These are phyloP conservation scores for Corydoras sp. DNA, from an alignment of 2,113 vertebrate species.

Conservation along the genomic window DNA sequence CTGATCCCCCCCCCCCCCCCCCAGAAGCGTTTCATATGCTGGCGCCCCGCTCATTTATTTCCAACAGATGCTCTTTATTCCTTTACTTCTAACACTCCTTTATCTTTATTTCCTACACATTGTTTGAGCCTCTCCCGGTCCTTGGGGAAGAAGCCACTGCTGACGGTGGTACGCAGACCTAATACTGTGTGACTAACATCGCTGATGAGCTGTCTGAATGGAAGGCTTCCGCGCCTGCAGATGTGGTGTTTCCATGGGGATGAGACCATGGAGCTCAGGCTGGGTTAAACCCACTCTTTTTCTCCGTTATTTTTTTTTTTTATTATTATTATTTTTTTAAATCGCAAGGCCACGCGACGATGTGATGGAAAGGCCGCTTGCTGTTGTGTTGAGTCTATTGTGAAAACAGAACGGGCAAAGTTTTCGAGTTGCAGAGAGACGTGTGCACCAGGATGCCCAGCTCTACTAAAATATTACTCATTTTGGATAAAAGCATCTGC, in stretches of 20 bases:
- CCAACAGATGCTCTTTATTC: background rate
- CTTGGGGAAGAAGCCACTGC: constrained; percentile 21
- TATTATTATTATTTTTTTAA: no score
- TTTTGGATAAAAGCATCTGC: no score
- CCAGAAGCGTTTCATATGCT: background rate
- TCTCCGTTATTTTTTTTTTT: background rate
- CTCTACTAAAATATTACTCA: no score
- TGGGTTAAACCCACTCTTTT: constrained; percentile 17
- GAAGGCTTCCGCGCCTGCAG: constrained; percentile 38
- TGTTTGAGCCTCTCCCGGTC: constrained; percentile 14
- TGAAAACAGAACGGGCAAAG: no score
- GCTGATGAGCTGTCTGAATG: constrained; percentile 41
- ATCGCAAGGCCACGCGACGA: no score
- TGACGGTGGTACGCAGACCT: constrained; percentile 26
- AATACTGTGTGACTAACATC: constrained; percentile 43
- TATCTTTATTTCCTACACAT: background rate
- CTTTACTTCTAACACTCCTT: constrained; percentile 4
- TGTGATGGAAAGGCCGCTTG: no score
- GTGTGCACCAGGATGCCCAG: no score
- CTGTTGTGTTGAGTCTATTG: no score
- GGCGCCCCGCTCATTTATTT: constrained; percentile 4
- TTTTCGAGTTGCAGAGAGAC: no score
- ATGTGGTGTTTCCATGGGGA: constrained; percentile 44
- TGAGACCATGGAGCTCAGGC: constrained; percentile 18
- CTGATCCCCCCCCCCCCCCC: no score